These are phyloP conservation scores for Gila orcuttii DNA, from an alignment of 2,113 vertebrate species.

Conservation along the genomic window DNA sequence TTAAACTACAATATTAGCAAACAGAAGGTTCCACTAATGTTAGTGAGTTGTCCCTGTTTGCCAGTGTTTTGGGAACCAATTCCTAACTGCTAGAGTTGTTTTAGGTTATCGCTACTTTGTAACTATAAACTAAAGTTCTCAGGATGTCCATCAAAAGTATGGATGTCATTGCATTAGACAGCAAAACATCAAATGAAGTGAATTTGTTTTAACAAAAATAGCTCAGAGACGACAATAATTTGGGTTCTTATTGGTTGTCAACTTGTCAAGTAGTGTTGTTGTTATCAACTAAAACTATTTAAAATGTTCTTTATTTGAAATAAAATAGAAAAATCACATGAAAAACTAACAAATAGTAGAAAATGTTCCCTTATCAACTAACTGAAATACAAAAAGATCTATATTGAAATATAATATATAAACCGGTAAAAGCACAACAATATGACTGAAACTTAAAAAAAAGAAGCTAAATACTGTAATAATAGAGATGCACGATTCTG, in stretches of 20 bases:
- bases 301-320: not conserved
- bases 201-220: not conserved
- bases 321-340: not conserved
- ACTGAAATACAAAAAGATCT: no score
- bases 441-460: no score
- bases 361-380: no score
- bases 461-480: no score
- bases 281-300: not conserved
- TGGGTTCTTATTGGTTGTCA: not conserved
- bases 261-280: not conserved
- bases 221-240: rapidly evolving
- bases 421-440: rapidly evolving
- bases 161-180: not conserved
- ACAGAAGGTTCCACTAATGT: not conserved
- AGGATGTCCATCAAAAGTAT: not conserved
- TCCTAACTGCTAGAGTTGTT: not conserved
- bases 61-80: not conserved
- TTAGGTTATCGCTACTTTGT: no score
- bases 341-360: no score
- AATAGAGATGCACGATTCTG: no score
- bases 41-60: not conserved
- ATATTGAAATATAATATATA: no score
- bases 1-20: not conserved
- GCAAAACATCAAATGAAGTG: not conserved
- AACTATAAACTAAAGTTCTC: not conserved